Base-by-base conservation (phyloP, 92 coral and sea anemone genomes). In the Siderastrea siderea region DNA sequence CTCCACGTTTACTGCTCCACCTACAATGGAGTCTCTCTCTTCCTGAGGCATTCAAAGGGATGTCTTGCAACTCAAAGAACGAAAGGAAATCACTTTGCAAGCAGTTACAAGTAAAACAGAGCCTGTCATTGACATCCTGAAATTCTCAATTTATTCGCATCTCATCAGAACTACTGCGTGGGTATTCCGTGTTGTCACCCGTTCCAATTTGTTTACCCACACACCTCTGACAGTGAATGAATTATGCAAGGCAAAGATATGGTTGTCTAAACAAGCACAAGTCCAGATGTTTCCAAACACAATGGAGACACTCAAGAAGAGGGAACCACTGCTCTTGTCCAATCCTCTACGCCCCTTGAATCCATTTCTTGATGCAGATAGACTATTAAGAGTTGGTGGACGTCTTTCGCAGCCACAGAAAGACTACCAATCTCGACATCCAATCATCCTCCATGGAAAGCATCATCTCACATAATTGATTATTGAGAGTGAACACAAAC, bases 381-480 rank as follows among this genome's bases (percentile, higher is more conserved):
- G 84, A 14, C 59, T 85, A 14, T 17, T 92, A 19, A 85, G 93
- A 89, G 95, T 92, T 19, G 88, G 95, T 57, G 88, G 95, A 46
- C 76, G 95, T 15, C 83, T 90, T 3, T 53, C 61, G 14, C 83
- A 79, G 51, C 74, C 90, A 44, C 19, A 44, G 44, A 76, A 70
- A 14, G 80, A 9, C 52, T 90, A 90, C 46, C 59, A 84, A 3
- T 50, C 85, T 2, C 70, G 80, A 10, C 95, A 92, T 74, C 95
- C 93, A 1, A 10, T 92, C 45, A 80, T 92, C 19, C 80, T 92
- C n/a, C 82, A 74, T 71, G 83, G 86, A 46, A 79, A 93, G 61
- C 88, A 92, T 59, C 77, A 60, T 14, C 84, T 87, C 57, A 75
- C 86, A 15, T 13, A 47, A n/a, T 75, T 88, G 64, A 60, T 88